Conservation (phyloP, 2,113 vertebrate genomes). For the Holacanthus passer region DNA sequence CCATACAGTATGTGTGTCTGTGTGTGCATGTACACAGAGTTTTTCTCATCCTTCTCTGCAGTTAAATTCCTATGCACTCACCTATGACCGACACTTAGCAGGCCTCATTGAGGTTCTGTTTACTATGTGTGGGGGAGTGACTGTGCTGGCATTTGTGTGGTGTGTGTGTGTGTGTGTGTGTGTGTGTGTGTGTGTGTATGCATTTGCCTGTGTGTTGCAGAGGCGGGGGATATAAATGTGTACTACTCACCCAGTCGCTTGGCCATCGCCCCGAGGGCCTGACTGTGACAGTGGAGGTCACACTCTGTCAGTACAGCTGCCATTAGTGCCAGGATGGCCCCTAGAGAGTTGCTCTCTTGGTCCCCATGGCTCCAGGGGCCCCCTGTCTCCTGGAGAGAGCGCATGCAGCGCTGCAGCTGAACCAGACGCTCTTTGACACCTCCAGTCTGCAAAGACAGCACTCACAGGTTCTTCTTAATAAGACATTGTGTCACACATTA, state of each 20-base stretch:
- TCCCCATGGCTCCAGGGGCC: conserved; percentile 59
- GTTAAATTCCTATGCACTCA: conserved; percentile 79
- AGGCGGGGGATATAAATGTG: conserved; percentile 51
- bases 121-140: conserved; percentile 63
- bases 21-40: conserved; percentile 15
- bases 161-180: conserved; percentile 32
- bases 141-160: conserved; percentile 46
- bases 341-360: conserved; percentile 75
- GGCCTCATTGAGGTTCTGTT: conserved; percentile 66
- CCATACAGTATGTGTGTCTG: conserved; percentile 5
- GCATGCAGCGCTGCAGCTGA: conserved; percentile 85
- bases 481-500: not conserved
- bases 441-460: conserved; percentile 65
- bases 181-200: conserved; percentile 30
- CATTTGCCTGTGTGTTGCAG: conserved; percentile 33
- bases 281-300: conserved; percentile 87
- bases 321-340: conserved; percentile 85
- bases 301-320: conserved; percentile 86
- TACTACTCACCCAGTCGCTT: conserved; percentile 78
- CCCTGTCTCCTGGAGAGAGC: conserved; percentile 79
- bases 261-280: conserved; percentile 82
- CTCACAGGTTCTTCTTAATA: conserved; percentile 11
- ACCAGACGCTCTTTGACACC: conserved; percentile 79
- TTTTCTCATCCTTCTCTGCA: conserved; percentile 49
- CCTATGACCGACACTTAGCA: conserved; percentile 75